Base-by-base conservation (phyloP, 2,888 invertebrate genomes). In the Xanthorhoe spadicearia region DNA sequence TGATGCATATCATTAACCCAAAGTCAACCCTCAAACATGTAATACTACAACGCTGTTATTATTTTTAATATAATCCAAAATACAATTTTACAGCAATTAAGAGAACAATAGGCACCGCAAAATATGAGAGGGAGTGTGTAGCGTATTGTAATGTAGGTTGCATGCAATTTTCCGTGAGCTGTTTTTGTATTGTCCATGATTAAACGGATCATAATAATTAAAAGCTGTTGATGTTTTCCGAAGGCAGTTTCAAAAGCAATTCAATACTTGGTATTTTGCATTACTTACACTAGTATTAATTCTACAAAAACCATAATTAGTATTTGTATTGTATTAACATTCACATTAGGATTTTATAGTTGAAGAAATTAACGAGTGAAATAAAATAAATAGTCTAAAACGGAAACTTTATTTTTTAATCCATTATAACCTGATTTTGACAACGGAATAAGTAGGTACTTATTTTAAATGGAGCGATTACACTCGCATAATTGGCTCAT, bases 401-500 rank as follows among this genome's bases (percentile, higher is more conserved):
- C 4, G 23, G 1, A 23, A 23, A 7, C 10, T 43, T 1, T 13
- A 43, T 17, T 49, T 49, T 49, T 49, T 49, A 6, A 8, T 49
- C 13, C 4, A 49, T 8, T 0, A 18, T 17, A 49, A 15, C 23
- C 23, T 23, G 23, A 23, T 23, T 23, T 23, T 17, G 5, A 18
- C 10, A 4, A 49, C 49, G n/a, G 32, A 57, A 7, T 32, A 32
- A 32, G 32, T 32, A 32, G 32, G 32, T 7, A 32, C 32, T 49
- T 57, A 50, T 32, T 55, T 28, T 55, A 56, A 23, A 28, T 38
- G 19, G 53, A 43, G 32, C 55, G 43, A 60, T 49, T 55, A 18
- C 17, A 43, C 28, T 32, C 35, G 48, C 15, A 58, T 58, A 58
- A 53, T 64, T n/a, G 48, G 35, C 55, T 46, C 55, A 46, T 64